Evolutionary conservation across 1,140 invertebrate genomes (phyloP).

Genomic region (Homarus americanus): DNA sequence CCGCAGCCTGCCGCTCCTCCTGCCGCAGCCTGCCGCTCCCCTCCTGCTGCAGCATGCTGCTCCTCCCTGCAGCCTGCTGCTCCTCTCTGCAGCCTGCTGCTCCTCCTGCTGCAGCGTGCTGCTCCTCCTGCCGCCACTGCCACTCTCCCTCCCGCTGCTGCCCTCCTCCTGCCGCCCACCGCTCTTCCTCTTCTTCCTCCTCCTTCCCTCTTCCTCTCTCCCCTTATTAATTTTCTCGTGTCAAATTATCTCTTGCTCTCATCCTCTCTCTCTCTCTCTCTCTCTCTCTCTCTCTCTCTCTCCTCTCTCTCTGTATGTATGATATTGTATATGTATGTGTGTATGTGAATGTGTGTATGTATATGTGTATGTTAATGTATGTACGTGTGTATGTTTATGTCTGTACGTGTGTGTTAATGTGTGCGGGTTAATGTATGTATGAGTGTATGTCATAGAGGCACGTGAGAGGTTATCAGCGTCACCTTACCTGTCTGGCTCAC

Average conservation of each 20-base stretch:
- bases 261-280: not conserved
- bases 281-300: not conserved
- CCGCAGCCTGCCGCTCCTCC: not conserved
- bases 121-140: not conserved
- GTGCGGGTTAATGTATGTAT: not conserved
- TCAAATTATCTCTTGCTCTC: not conserved
- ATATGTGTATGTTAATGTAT: not conserved
- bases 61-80: not conserved
- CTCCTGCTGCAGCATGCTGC: not conserved
- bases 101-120: not conserved
- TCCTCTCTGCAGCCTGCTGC: not conserved
- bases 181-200: not conserved
- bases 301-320: not conserved
- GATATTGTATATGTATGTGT: not conserved
- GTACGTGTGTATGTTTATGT: not conserved
- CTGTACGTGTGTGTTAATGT: not conserved
- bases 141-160: not conserved
- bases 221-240: not conserved
- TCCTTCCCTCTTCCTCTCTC: not conserved
- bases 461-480: too few species aligned
- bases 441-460: too few species aligned
- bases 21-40: not conserved
- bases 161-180: not conserved
- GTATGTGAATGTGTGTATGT: not conserved
- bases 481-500: too few species aligned